These are phyloP conservation scores for Listronotus bonariensis DNA, from an alignment of 1,140 invertebrate species.

Conservation along the genomic window DNA sequence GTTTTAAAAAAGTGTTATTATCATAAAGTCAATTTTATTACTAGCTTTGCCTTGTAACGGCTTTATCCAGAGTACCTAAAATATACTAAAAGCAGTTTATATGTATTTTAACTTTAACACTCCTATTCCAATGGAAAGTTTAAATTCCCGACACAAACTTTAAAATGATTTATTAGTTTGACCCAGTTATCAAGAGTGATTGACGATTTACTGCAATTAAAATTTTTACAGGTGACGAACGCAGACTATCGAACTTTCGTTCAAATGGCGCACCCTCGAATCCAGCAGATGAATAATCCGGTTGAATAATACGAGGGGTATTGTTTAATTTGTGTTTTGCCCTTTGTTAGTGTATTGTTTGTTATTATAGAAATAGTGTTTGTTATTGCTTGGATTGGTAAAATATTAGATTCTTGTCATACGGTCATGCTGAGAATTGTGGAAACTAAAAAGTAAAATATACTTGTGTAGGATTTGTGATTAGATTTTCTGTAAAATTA, in stretches of 20 bases:
- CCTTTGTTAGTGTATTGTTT: conserved; percentile 11
- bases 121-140: too few species aligned
- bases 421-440: neutral
- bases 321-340: conserved; percentile 4
- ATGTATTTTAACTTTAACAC: too few species aligned
- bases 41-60: too few species aligned
- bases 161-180: too few species aligned
- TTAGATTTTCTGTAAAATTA: too few species aligned
- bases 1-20: too few species aligned
- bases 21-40: too few species aligned
- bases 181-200: neutral
- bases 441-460: too few species aligned
- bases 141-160: too few species aligned
- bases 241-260: conserved; percentile 47
- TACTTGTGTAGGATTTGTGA: too few species aligned
- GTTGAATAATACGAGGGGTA: conserved; percentile 49
- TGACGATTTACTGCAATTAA: conserved; percentile 6
- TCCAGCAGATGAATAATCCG: conserved; percentile 40
- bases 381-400: conserved; percentile 1
- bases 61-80: too few species aligned
- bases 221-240: conserved; percentile 46
- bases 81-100: too few species aligned
- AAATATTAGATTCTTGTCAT: neutral
- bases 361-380: conserved; percentile 12
- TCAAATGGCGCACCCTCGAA: conserved; percentile 46